These are phyloP conservation scores for Limnephilus rhombicus DNA, from an alignment of 2,888 invertebrate species.

Conservation along the genomic window DNA sequence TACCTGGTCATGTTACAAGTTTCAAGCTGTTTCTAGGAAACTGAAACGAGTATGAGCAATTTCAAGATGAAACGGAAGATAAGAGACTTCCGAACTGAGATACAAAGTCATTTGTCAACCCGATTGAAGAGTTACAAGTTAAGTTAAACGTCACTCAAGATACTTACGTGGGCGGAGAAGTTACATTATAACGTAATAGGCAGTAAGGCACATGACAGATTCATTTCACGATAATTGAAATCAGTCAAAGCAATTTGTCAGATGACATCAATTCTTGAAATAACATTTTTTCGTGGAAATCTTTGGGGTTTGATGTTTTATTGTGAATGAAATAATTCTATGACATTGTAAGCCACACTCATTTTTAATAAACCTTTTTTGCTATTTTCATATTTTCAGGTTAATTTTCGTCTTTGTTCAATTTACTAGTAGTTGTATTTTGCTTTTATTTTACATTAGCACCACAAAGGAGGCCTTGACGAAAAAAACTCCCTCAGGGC, in stretches of 20 bases:
- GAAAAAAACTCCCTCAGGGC: too few relatives aligned
- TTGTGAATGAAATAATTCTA: too few relatives aligned
- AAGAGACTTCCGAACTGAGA: background rate
- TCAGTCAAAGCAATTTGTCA: background rate
- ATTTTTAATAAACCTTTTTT: too few relatives aligned
- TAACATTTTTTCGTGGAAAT: background rate
- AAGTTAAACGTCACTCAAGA: background rate
- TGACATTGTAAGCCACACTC: too few relatives aligned
- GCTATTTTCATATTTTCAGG: too few relatives aligned
- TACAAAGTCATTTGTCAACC: slow-evolving; percentile 23
- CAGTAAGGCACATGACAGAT: background rate
- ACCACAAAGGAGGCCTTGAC: too few relatives aligned
- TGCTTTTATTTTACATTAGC: too few relatives aligned
- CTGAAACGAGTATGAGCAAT: background rate
- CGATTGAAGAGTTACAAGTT: background rate
- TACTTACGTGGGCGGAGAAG: background rate
- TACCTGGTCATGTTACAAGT: background rate
- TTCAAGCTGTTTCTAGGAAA: background rate
- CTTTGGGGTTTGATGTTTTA: too few relatives aligned
- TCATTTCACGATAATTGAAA: background rate
- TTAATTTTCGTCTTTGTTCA: too few relatives aligned
- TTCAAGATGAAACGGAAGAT: background rate
- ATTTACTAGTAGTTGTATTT: too few relatives aligned
- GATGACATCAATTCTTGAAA: background rate
- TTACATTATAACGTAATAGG: background rate